Conservation (phyloP, 2,113 vertebrate species). For the Motacilla alba region DNA sequence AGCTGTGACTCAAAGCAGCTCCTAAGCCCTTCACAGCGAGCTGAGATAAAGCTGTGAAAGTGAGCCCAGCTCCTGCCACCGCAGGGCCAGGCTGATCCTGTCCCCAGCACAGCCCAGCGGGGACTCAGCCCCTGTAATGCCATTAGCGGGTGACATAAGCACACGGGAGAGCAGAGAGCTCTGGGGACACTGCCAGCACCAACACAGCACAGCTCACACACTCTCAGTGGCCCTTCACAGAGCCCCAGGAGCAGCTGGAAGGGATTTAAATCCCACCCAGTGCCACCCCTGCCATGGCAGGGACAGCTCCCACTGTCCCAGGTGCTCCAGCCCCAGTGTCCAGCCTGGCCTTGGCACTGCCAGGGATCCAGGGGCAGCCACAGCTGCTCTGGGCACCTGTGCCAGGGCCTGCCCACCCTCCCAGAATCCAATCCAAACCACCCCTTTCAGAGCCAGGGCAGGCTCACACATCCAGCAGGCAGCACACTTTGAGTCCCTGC, state of each 20-base stretch:
- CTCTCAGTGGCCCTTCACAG: rapidly evolving
- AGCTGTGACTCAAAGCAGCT: neutral
- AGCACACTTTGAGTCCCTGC: rapidly evolving
- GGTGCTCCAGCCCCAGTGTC: neutral
- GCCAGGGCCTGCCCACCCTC: neutral
- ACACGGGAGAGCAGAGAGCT: neutral
- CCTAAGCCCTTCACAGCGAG: neutral
- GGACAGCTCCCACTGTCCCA: neutral
- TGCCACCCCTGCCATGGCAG: neutral
- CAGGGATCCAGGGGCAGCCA: neutral
- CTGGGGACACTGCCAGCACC: neutral
- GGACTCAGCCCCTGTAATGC: neutral
- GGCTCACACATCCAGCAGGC: neutral
- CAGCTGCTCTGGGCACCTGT: neutral
- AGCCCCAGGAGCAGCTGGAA: neutral
- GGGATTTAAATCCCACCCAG: neutral
- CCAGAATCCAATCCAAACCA: neutral
- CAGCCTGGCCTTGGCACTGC: rapidly evolving
- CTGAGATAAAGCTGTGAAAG: conserved; percentile 7
- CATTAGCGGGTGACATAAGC: neutral
- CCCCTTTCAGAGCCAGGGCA: neutral
- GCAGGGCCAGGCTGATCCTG: neutral
- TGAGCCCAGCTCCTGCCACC: neutral
- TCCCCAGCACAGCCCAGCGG: neutral
- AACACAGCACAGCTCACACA: neutral